phyloP scores from a whole-genome alignment of 2,888 invertebrate genomes.

The Troglohyphantes excavatus region DNA sequence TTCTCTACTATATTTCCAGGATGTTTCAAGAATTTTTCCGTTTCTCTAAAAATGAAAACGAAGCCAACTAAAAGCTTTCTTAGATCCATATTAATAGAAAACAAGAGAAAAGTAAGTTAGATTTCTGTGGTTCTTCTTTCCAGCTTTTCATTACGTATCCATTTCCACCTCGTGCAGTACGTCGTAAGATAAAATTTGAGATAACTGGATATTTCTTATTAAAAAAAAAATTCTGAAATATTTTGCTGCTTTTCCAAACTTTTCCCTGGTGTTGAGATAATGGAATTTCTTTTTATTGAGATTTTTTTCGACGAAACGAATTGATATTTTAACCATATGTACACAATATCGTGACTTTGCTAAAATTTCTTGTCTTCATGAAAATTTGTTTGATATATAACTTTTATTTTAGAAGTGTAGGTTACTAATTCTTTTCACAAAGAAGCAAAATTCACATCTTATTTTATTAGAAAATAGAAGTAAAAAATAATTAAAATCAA shows the following conservation, averaged over 20 bases:
- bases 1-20: background rate
- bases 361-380: no score
- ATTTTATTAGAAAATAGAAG: no score
- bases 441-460: no score
- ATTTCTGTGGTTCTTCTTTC: slow-evolving; percentile 2
- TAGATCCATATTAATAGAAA: slow-evolving; percentile 67
- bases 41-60: slow-evolving; percentile 4
- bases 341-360: no score
- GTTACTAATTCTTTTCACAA: no score
- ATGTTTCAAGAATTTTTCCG: slow-evolving; percentile 3
- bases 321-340: no score
- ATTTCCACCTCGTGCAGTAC: slow-evolving; percentile 17
- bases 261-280: background rate
- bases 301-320: no score
- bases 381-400: no score
- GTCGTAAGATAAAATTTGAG: background rate
- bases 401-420: no score
- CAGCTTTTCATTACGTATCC: slow-evolving; percentile 43
- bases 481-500: no score
- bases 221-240: background rate
- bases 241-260: background rate
- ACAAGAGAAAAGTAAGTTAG: slow-evolving; percentile 35
- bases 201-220: background rate
- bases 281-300: background rate
- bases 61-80: slow-evolving; percentile 54